Base-by-base conservation (phyloP, 2,888 invertebrate genomes). In the Euclidia mi region DNA sequence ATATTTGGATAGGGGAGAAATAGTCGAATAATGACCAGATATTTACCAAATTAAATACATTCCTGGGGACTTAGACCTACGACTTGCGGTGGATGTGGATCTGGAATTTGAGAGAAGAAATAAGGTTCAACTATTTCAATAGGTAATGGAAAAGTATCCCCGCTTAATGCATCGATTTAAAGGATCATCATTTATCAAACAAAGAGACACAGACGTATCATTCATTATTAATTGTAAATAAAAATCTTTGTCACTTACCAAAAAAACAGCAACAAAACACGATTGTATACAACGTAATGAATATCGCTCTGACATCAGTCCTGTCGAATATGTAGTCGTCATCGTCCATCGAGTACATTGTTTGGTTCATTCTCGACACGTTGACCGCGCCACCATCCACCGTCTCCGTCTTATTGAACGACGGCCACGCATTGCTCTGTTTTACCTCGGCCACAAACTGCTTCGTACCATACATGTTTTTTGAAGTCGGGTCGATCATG, bases 211-310 rank as follows among this genome's bases (percentile, higher is more conserved):
- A 20, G 20, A 20, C 1, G 9, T 29, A 7, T 29, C 10, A 7
- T 29, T 29, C 9, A 7, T 7, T 29, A 29, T 29, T 29, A 7
- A 9, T 9, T 10, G 10, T 2, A 29, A 29, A 29, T 3, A 29
- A 2, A 29, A 29, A 7, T 0, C 10, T 34, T 6, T 2, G 2
- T 11, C 51, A 96, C 97, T 97, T 88, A 97, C 97, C 97, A 80
- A 97, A 97, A 87, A 97, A 97, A 84, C 97, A 97, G 79, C 96
- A 96, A 87, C 97, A 96, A 87, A 97, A 97, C 14, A 97, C 97
- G 64, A 97, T 90, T 1, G 96, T 96, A 83, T 97, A 97, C 20
- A 97, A 91, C 0, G 96, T 96, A 79, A 97, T 96, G 87, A 97
- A 97, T 78, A 97, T 95, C 45, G 96, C 95, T 80, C 96, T 95